These are phyloP conservation scores for Microtus agrestis DNA, from an alignment of 2,797 vertebrate genomes.

Conservation along the genomic window DNA sequence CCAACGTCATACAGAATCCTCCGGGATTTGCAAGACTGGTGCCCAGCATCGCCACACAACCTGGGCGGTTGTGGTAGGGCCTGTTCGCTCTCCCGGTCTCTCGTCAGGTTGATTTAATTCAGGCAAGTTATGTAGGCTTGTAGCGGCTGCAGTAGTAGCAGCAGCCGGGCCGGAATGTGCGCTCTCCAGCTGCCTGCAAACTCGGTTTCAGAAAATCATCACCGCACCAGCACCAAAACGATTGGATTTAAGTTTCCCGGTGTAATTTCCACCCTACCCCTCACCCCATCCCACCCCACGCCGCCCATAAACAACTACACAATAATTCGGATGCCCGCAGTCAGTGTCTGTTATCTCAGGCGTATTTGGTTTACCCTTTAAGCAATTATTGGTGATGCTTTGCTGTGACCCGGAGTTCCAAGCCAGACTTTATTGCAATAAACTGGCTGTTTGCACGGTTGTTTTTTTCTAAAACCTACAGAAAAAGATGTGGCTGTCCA, in stretches of 20 bases:
- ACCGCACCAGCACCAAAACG: conserved; percentile 26
- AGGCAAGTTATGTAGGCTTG: conserved; percentile 60
- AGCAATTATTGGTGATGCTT: conserved; percentile 43
- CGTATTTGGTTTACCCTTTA: conserved; percentile 55
- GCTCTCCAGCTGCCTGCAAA: conserved; percentile 69
- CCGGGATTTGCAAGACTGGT: not conserved
- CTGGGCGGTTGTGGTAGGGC: not conserved
- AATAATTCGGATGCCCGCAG: conserved; percentile 69
- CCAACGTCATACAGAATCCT: not conserved
- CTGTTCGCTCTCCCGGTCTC: not conserved
- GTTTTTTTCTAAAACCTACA: conserved; percentile 5
- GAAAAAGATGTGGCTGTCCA: conserved; percentile 63
- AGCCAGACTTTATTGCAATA: conserved; percentile 68
- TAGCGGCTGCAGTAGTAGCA: not conserved
- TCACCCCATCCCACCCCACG: not conserved
- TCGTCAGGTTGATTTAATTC: conserved; percentile 51
- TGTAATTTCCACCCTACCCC: not conserved
- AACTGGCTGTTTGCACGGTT: conserved; percentile 57
- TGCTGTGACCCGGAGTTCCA: conserved; percentile 51
- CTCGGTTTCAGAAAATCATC: not conserved
- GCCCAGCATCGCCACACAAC: fast-evolving
- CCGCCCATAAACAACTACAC: not conserved
- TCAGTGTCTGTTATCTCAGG: conserved; percentile 50
- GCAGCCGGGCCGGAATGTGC: not conserved
- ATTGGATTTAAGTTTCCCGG: conserved; percentile 62